phyloP scores from a whole-genome alignment of 2,888 invertebrate genomes.

The Drosophila hamatofila region DNA sequence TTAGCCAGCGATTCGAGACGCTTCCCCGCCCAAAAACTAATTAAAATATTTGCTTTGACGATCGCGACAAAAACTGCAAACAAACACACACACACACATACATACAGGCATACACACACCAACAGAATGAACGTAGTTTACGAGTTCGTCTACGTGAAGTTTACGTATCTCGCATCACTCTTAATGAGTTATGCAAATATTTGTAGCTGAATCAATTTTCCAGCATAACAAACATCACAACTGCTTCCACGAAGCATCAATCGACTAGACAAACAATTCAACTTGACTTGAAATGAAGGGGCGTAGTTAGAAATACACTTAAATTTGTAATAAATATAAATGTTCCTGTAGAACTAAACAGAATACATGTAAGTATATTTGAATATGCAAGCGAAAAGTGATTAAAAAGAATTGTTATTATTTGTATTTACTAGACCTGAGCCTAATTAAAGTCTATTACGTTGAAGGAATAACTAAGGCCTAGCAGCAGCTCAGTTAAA shows the following conservation, averaged over 20 bases:
- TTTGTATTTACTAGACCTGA: background rate
- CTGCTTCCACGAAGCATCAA: conserved; percentile 18
- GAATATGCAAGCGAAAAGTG: background rate
- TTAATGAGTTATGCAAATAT: conserved; percentile 80
- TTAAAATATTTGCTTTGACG: conserved; percentile 72
- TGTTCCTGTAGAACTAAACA: too few relatives aligned
- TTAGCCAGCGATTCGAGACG: conserved; percentile 57
- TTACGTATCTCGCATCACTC: conserved; percentile 57
- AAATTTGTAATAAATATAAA: background rate
- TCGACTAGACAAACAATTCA: background rate
- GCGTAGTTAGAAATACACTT: conserved; percentile 18
- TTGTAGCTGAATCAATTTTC: conserved; percentile 69
- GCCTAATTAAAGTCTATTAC: background rate
- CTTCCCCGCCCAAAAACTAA: conserved; percentile 69
- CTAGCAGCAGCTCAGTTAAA: too few relatives aligned
- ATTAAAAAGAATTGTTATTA: background rate
- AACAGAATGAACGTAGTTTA: conserved; percentile 22
- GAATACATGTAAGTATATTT: background rate
- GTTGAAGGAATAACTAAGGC: background rate
- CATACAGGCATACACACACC: conserved; percentile 18
- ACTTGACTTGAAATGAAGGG: background rate
- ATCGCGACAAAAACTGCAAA: conserved; percentile 62
- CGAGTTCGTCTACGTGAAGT: conserved; percentile 15
- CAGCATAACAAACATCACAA: conserved; percentile 43
- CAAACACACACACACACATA: background rate